Evolutionary conservation across 2,888 invertebrate genomes (phyloP).

Genomic region (Lordiphosa fenestrarum): DNA sequence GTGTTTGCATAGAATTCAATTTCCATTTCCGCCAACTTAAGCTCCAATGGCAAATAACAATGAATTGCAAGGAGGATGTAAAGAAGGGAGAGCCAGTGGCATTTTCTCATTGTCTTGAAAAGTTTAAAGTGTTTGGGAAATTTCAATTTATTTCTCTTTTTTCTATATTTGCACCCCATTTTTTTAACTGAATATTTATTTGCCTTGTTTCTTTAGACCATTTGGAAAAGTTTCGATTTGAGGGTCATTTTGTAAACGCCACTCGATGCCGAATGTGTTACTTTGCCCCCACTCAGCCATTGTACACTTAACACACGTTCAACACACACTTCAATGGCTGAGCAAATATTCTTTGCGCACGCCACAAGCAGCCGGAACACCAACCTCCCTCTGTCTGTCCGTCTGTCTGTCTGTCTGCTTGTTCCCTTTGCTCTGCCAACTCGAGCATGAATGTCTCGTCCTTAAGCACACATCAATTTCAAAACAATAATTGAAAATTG

Average conservation of each 20-base stretch:
- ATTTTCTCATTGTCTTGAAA: neutral
- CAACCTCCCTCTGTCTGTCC: neutral
- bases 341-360: conserved; percentile 51
- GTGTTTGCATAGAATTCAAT: conserved; percentile 55
- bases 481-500: conserved; percentile 74
- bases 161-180: too few relatives aligned
- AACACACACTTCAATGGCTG: conserved; percentile 46
- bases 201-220: too few relatives aligned
- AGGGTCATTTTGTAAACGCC: conserved; percentile 6
- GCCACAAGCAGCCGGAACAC: conserved; percentile 19
- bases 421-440: too few relatives aligned
- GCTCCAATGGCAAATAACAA: conserved; percentile 40
- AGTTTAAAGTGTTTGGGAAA: neutral
- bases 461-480: conserved; percentile 53
- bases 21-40: conserved; percentile 55
- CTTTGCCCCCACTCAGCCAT: neutral
- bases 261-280: too few relatives aligned
- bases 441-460: conserved; percentile 45
- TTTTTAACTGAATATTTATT: too few relatives aligned
- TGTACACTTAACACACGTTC: conserved; percentile 37
- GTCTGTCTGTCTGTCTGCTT: neutral
- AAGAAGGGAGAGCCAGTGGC: too few relatives aligned
- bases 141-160: neutral
- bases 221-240: too few relatives aligned
- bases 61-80: neutral